Evolutionary conservation across 2,113 vertebrate species (phyloP), one percentile per base, ranked within the genome.

Genomic region (Corvus hawaiiensis): DNA sequence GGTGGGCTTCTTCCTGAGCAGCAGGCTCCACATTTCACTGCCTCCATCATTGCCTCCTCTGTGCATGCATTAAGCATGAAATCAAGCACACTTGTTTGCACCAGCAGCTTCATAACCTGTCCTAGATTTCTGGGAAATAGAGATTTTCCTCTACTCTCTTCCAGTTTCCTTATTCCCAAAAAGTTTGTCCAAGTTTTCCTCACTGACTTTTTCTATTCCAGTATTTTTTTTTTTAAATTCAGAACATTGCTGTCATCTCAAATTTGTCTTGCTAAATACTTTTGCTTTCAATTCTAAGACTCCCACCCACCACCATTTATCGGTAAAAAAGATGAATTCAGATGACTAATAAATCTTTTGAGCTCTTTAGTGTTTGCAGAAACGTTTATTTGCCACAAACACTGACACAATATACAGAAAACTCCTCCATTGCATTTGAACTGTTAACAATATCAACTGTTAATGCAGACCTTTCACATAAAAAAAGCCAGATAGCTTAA

Each of bases 321-420:
- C 41, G 6, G 37, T 79, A 64, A 52, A 76, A 95, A 94, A 77
- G 61, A 58, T 83, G 9, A 72, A 94, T 75, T 58, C 77, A 89
- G 68, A 63, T 64, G 52, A 95, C 32, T 62, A 96, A 87, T 63
- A 82, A 77, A 71, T 39, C 43, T 94, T 83, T 74, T 79, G 61
- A 93, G 75, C 24, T 93, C 82, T 76, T 69, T 15, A 76, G 48
- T 44, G 41, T 78, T 90, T 72, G 61, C 44, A 90, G 69, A 95
- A 92, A 88, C 71, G 79, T 88, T 95, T 86, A 88, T 84, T 90
- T 88, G 35, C 52, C 61, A 72, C 79, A 49, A 93, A 88, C 68
- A 49, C 61, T 75, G 61, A 86, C 48, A 88, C 19, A 43, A 78
- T 54, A 61, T 17, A 92, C 6, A 89, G 44, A 77, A 95, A 86